Conservation (phyloP, 2,888 invertebrate genomes). For the Leptopterna dolabrata region DNA sequence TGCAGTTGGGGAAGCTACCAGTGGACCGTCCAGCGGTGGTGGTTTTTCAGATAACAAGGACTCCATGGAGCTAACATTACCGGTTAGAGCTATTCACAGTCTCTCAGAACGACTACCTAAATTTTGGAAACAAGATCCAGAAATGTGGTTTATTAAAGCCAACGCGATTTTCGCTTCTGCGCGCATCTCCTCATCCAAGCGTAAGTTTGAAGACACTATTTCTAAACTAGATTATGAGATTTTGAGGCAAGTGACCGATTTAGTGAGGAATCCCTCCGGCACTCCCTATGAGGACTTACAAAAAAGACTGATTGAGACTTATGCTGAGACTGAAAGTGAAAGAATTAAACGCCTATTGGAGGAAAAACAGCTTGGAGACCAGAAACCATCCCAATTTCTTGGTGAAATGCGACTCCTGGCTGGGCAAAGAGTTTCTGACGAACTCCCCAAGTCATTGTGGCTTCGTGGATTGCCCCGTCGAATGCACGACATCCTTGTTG, state of each 20-base stretch:
- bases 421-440: neutral
- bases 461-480: slow-evolving; percentile 6
- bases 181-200: neutral
- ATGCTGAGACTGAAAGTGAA: neutral
- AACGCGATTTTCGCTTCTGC: neutral
- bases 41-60: too few relatives aligned
- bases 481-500: slow-evolving; percentile 12
- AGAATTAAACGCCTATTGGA: neutral
- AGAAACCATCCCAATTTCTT: slow-evolving; percentile 20
- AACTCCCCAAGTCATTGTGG: neutral
- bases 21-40: too few relatives aligned
- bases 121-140: neutral
- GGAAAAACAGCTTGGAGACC: slow-evolving; percentile 3
- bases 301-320: neutral
- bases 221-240: slow-evolving; percentile 6
- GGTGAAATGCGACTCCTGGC: neutral
- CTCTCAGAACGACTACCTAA: neutral
- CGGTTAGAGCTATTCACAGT: neutral
- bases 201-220: neutral
- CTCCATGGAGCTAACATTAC: too few relatives aligned
- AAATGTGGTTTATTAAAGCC: neutral
- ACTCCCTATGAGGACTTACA: neutral
- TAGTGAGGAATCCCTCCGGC: neutral
- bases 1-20: too few relatives aligned
- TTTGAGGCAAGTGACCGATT: neutral